phyloP scores from a whole-genome alignment of 2,797 vertebrate species.

The Halcyon badia region DNA sequence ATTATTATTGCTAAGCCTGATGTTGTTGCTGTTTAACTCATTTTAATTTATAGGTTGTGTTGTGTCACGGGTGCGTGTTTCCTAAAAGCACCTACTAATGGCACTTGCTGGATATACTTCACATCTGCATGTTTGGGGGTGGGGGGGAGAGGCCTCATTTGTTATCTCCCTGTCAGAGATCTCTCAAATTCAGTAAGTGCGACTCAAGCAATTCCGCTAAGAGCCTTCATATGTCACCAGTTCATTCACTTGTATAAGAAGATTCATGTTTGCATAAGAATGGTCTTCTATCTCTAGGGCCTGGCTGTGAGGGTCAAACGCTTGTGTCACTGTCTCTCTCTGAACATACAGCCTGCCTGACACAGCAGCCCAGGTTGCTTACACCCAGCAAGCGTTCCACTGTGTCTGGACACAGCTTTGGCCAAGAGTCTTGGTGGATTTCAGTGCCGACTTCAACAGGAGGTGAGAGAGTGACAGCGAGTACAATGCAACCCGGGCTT shows the following conservation, averaged over 20 bases:
- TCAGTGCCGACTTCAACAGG: neutral
- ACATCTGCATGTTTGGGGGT: neutral
- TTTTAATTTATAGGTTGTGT: neutral
- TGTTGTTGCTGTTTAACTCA: neutral
- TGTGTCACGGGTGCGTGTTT: neutral
- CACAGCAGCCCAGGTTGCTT: neutral
- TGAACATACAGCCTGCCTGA: neutral
- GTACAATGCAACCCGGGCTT: too few species aligned
- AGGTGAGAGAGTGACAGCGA: fast-evolving
- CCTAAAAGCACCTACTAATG: neutral
- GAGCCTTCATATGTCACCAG: neutral
- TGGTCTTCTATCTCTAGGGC: neutral
- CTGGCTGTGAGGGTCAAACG: neutral
- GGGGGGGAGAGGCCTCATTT: neutral
- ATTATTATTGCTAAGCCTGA: neutral
- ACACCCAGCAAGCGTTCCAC: neutral
- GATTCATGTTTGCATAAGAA: neutral
- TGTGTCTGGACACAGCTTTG: neutral
- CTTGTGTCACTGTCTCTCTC: fast-evolving
- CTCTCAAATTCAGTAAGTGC: neutral
- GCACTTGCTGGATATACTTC: neutral
- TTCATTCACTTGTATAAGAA: neutral
- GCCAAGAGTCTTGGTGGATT: neutral
- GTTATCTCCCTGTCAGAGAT: neutral
- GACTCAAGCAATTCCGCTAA: neutral